Evolutionary conservation across 2,113 vertebrate species (phyloP).

Genomic region (Poeciliopsis retropinna): DNA sequence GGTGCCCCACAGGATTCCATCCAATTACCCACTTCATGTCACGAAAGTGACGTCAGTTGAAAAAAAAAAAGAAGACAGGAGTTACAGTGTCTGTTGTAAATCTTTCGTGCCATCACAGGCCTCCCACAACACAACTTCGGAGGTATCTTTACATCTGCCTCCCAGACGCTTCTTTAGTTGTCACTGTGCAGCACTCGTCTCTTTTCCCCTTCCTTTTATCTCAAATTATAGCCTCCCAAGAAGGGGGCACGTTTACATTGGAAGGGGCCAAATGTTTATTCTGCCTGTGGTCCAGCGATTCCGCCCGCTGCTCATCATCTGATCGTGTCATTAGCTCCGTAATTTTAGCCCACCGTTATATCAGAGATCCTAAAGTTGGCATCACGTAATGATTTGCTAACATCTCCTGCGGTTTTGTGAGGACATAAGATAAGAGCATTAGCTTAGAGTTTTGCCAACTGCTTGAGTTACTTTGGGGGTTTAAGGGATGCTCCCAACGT

Average conservation of each 20-base stretch:
- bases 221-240: constrained; percentile 64
- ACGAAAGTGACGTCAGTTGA: constrained; percentile 25
- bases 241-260: constrained; percentile 58
- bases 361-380: constrained; percentile 35
- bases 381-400: constrained; percentile 17
- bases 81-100: constrained; percentile 6
- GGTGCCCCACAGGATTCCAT: neutral
- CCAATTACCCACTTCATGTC: constrained; percentile 5
- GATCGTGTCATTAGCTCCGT: constrained; percentile 70
- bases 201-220: constrained; percentile 35
- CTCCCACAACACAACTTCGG: neutral
- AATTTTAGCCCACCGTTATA: constrained; percentile 49
- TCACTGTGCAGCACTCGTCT: constrained; percentile 24
- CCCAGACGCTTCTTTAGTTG: constrained; percentile 19
- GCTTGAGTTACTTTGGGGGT: constrained; percentile 4
- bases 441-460: neutral
- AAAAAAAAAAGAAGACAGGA: constrained; percentile 16
- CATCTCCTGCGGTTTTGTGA: constrained; percentile 17
- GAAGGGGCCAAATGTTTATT: constrained; percentile 60
- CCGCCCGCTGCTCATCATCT: constrained; percentile 53
- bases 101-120: constrained; percentile 14
- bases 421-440: constrained; percentile 21
- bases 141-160: constrained; percentile 32
- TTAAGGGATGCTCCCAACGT: constrained; percentile 8
- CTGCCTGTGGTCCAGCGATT: constrained; percentile 29